Base-by-base conservation (phyloP, 2,888 invertebrate genomes). In the Meiosimyza decipiens region DNA sequence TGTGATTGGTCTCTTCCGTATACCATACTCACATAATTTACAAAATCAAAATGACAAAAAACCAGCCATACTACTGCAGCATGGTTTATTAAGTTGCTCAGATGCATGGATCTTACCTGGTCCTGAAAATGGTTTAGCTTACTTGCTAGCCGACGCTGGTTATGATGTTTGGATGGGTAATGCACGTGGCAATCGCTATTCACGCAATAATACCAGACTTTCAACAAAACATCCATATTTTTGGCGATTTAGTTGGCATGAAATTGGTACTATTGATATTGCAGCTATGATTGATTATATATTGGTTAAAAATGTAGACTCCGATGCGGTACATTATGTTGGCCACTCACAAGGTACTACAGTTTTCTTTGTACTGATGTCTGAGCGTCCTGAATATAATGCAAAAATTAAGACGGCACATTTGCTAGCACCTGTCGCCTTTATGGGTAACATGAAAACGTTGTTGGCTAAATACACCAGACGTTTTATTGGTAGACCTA, bases 241-340 rank as follows among this genome's bases (percentile, higher is more conserved):
- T 67, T 82, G 82, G 82, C 60, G 74, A 47, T 82, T 82, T 51
- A 95, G 95, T 79, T 97, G 93, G 89, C 94, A 97, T 81, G 95
- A 98, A 85, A 94, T 96, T 88, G 95, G 93, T 0, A 84, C 91
- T 59, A 90, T 93, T 82, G 83, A 83, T 74, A 49, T 82, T 40
- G 73, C 83, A 3, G 79, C 82, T 5, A 76, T 77, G 71, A 77
- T 83, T 15, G 79, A 81, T 69, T 80, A 79, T 63, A 73, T 82
- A 6, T 73, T 80, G 7, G 13, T 63, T 3, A 28, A 7, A 9
- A 76, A 77, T 6, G 79, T 78, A 0, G 63, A 64, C 33, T 57
- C 77, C 9, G 13, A 60, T 3, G 63, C 76, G 0, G 18, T 82
- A 0, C 80, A 82, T 59, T 83, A 80, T 71, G 75, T 79, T 6